phyloP scores from a whole-genome alignment of 2,797 vertebrate species.

The Danio tinwini region DNA sequence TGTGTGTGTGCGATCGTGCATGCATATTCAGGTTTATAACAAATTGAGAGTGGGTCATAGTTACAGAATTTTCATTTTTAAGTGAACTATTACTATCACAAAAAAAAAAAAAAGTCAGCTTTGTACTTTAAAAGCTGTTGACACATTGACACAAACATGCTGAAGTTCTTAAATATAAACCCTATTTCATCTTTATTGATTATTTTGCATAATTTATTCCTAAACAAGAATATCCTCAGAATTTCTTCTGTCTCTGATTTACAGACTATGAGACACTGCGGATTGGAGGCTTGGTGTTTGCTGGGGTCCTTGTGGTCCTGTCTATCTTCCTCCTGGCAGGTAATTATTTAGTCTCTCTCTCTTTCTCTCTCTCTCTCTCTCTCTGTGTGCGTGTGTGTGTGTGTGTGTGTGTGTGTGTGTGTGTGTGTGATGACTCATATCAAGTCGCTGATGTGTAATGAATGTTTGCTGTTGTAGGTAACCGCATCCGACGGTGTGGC shows the following conservation, averaged over 20 bases:
- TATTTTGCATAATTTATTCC: not conserved
- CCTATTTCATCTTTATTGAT: not conserved
- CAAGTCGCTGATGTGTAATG: constrained; percentile 15
- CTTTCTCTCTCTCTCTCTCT: too few relatives aligned
- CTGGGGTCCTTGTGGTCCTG: constrained; percentile 74
- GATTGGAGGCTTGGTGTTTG: constrained; percentile 74
- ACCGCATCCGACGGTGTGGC: constrained; percentile 46
- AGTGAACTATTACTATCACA: too few relatives aligned
- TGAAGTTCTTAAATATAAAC: too few relatives aligned
- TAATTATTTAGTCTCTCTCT: constrained; percentile 56
- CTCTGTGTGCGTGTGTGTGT: constrained; percentile 14
- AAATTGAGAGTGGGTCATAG: too few relatives aligned
- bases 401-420: not conserved
- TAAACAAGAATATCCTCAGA: not conserved
- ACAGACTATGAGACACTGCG: constrained; percentile 78
- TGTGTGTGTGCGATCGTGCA: too few relatives aligned
- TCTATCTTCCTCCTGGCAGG: constrained; percentile 76
- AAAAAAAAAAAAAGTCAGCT: too few relatives aligned
- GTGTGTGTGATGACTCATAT: not conserved
- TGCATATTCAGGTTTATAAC: too few relatives aligned
- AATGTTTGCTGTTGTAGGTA: constrained; percentile 17
- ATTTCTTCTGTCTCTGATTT: constrained; percentile 45
- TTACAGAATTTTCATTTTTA: too few relatives aligned
- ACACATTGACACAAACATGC: too few relatives aligned
- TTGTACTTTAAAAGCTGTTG: too few relatives aligned